Base-by-base conservation (phyloP, 2,888 invertebrate genomes). In the Spicauda simplicius region DNA sequence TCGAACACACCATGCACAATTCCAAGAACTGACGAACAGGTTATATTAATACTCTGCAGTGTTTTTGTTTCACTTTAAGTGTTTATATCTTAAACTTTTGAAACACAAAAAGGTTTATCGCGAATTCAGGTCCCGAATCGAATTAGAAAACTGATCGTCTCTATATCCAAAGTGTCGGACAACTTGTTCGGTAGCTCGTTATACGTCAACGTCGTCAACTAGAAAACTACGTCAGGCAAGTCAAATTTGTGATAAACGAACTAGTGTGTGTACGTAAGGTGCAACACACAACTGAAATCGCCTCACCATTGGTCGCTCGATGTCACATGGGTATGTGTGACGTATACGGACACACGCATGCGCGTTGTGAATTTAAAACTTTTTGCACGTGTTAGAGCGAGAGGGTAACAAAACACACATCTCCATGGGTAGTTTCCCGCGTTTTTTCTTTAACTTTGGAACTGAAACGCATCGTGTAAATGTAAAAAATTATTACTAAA, bases 21-120 rank as follows among this genome's bases (percentile, higher is more conserved):
- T 91, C 91, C 89, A 87, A 88, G 89, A 91, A 91, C 80, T 83
- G 79, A 73, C 75, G 83, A 88, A 87, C 88, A 87, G 86, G 87
- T 86, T 88, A 85, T 81, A 79, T 80, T 79, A 76, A 80, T 80
- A 77, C 77, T 72, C 77, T 76, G 78, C 81, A 84, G 82, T 83
- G 69, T 80, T 73, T 70, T 74, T 73, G 57, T 67, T 63, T 67
- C 64, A 69, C 69, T 72, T 75, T 71, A 50, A 71, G 64, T 14
- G 69, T 69, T 64, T 62, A 65, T 12, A 68, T 55, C 62, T 10
- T 55, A 52, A 65, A 20, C 19, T 59, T 48, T 30, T n/a, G n/a
- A 48, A 30, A 37, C 37, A 33, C 25, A 33, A 50, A 41, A 6
- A n/a, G 11, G n/a, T 64, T n/a, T 30, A 12, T 25, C n/a, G 18